Base-by-base conservation (phyloP, 2,113 vertebrate genomes). In the Colius striatus region DNA sequence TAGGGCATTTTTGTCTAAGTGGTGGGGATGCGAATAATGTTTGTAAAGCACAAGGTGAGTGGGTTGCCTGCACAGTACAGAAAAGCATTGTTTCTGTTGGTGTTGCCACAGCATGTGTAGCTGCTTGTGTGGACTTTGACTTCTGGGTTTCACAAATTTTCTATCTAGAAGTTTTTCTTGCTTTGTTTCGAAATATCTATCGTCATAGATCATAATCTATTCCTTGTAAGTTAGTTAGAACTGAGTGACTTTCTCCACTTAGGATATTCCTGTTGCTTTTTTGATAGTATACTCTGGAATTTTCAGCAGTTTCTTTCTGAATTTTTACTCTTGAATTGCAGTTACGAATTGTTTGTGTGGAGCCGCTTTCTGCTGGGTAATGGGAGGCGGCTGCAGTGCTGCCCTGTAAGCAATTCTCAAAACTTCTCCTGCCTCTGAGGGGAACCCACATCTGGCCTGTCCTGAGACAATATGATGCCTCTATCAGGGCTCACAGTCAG, bases 41-140 rank as follows among this genome's bases (percentile, higher is more conserved):
- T 93, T 82, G 51, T 79, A 86, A 92, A 77, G 90, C 60, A 90
- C 75, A 55, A 92, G 85, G 75, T 93, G 92, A 88, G 75, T 93
- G 85, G 85, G 75, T 36, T 90, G 67, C 55, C 38, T 47, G 54
- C 41, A 36, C 34, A 47, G 83, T 23, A 29, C 43, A 47, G 75
- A 47, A 87, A 47, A 74, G 17, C 67, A 51, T 38, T 84, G 51
- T 19, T 73, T 79, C 68, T 70, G 36, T 38, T 88, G 48, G n/a
- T 47, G 38, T 83, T 83, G 72, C 45, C 60, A 41, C 21, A 22
- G 36, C 36, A 34, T 70, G 74, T 66, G 54, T 30, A 54, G 27
- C 41, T 84, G 29, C 71, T 81, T 63, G 12, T 23, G 8, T 50
- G 66, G 62, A 61, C 78, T 87, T 78, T 12, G 81, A 54, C 70